phyloP scores from a whole-genome alignment of 2,797 vertebrate genomes.

The Crenichthys baileyi region DNA sequence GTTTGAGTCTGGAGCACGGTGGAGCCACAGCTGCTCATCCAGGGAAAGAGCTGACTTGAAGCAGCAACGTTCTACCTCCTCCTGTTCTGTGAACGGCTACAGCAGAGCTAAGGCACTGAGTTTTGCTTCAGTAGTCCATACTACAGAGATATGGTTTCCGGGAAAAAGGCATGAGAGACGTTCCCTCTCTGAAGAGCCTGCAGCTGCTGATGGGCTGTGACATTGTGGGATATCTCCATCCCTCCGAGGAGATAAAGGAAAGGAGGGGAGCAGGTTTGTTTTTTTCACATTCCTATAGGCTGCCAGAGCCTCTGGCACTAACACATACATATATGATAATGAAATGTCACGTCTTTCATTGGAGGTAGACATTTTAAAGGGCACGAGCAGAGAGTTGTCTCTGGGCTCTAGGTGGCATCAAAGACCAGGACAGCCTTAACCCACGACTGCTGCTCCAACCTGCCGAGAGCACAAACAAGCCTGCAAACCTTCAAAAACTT shows the following conservation, averaged over 20 bases:
- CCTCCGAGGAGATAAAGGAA: slow-evolving; percentile 59
- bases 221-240: slow-evolving; percentile 78
- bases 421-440: slow-evolving; percentile 42
- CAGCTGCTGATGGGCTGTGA: slow-evolving; percentile 77
- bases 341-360: slow-evolving; percentile 71
- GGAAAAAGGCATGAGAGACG: background rate
- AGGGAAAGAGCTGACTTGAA: slow-evolving; percentile 5
- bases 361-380: slow-evolving; percentile 56
- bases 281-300: slow-evolving; percentile 34
- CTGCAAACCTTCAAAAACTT: slow-evolving; percentile 57
- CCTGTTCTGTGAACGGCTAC: slow-evolving; percentile 12
- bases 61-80: slow-evolving; percentile 6
- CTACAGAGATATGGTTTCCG: slow-evolving; percentile 28
- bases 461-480: background rate
- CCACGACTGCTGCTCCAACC: slow-evolving; percentile 33
- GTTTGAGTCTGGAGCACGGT: background rate
- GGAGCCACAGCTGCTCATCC: slow-evolving; percentile 5
- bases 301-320: slow-evolving; percentile 57
- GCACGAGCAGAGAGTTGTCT: slow-evolving; percentile 14
- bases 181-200: slow-evolving; percentile 67
- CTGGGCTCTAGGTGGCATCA: slow-evolving; percentile 74
- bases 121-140: slow-evolving; percentile 32
- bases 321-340: slow-evolving; percentile 73
- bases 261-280: slow-evolving; percentile 35
- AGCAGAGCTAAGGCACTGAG: background rate